These are phyloP conservation scores for Brevimyrus niger DNA, from an alignment of 2,113 vertebrate genomes.

Conservation along the genomic window DNA sequence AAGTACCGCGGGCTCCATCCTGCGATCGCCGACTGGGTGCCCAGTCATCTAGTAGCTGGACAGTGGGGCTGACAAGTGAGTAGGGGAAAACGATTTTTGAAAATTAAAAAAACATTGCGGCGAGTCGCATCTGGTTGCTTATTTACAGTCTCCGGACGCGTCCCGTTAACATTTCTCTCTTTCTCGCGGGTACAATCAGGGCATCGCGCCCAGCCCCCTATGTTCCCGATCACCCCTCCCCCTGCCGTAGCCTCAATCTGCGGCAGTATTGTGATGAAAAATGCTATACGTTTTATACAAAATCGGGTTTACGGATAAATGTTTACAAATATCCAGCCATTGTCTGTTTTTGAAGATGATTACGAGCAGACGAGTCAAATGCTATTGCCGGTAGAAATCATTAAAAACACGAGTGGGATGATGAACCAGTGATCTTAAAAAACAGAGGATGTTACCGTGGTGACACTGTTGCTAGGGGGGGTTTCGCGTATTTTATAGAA, in stretches of 20 bases:
- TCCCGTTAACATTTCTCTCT: background rate
- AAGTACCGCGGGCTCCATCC: constrained; percentile 78
- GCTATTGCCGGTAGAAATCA: background rate
- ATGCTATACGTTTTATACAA: background rate
- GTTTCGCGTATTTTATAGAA: background rate
- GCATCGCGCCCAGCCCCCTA: background rate
- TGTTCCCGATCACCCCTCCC: background rate
- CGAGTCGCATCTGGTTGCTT: background rate
- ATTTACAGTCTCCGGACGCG: background rate
- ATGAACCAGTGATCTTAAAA: constrained; percentile 1
- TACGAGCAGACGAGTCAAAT: background rate
- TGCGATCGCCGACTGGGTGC: background rate
- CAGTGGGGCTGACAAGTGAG: background rate
- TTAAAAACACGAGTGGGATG: background rate
- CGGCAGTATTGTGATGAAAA: background rate
- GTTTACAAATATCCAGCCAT: background rate
- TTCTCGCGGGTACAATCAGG: background rate
- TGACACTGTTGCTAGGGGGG: constrained; percentile 61
- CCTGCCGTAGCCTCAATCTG: background rate
- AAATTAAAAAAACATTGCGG: background rate
- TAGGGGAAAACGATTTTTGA: background rate
- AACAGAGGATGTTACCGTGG: constrained; percentile 58
- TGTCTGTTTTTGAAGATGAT: background rate
- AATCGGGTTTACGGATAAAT: background rate
- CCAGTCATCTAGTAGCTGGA: background rate